phyloP scores from a whole-genome alignment of 2,888 invertebrate species.

The Acronicta leporina region DNA sequence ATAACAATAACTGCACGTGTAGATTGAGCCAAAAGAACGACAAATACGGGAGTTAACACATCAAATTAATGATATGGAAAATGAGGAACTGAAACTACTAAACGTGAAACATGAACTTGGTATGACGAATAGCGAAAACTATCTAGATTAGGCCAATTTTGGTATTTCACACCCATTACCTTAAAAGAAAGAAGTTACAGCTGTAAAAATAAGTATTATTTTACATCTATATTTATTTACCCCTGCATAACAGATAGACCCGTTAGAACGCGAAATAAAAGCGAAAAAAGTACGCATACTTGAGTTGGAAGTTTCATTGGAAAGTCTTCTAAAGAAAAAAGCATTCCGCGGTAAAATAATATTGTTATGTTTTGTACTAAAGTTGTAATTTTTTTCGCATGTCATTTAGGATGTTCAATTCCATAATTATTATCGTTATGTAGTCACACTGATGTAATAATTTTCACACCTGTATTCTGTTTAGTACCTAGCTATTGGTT shows the following conservation, averaged over 20 bases:
- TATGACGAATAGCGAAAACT: slow-evolving; percentile 61
- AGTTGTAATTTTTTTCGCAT: slow-evolving; percentile 86
- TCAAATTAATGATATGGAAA: slow-evolving; percentile 95
- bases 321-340: slow-evolving; percentile 93
- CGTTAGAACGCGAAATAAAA: slow-evolving; percentile 95
- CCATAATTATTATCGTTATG: slow-evolving; percentile 32
- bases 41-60: slow-evolving; percentile 94
- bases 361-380: slow-evolving; percentile 50
- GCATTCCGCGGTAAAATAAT: slow-evolving; percentile 86
- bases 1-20: slow-evolving; percentile 55
- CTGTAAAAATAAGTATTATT: slow-evolving; percentile 65
- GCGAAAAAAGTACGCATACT: slow-evolving; percentile 94
- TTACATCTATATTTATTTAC: slow-evolving; percentile 22
- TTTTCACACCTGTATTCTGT: slow-evolving; percentile 47
- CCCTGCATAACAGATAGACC: slow-evolving; percentile 91
- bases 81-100: slow-evolving; percentile 92
- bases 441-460: slow-evolving; percentile 48
- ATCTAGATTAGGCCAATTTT: slow-evolving; percentile 5
- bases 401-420: slow-evolving; percentile 26
- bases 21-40: slow-evolving; percentile 95
- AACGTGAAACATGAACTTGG: slow-evolving; percentile 83
- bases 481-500: slow-evolving; percentile 13
- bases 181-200: slow-evolving; percentile 81
- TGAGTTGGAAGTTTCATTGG: slow-evolving; percentile 95
- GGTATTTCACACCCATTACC: slow-evolving; percentile 7